Evolutionary conservation across 2,113 vertebrate species (phyloP).

Genomic region (Rallus limicola): DNA sequence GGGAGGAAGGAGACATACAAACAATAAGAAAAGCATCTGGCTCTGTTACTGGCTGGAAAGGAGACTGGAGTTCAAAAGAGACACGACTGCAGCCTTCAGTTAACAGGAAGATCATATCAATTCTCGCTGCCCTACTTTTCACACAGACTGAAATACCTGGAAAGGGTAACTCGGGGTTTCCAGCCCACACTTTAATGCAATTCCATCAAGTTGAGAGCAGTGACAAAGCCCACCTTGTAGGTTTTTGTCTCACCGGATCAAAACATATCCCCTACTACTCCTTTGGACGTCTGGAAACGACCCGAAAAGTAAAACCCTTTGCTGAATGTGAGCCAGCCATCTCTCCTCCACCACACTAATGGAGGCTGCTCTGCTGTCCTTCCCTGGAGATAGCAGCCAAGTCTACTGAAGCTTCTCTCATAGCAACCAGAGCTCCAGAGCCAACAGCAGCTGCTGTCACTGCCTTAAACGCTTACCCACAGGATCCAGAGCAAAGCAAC

Average conservation of each 20-base stretch:
- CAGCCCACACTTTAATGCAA: conserved; percentile 8
- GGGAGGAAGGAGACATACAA: conserved; percentile 70
- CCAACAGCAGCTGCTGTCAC: conserved; percentile 80
- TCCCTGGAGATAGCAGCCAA: conserved; percentile 85
- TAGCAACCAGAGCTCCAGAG: conserved; percentile 84
- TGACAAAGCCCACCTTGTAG: background rate
- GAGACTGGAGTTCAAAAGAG: conserved; percentile 54
- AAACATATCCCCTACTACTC: background rate
- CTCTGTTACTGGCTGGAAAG: conserved; percentile 64
- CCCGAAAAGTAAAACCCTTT: conserved; percentile 42
- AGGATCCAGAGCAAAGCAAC: conserved; percentile 77
- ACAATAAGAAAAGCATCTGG: conserved; percentile 76
- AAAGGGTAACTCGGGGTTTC: conserved; percentile 34
- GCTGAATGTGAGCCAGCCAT: conserved; percentile 62
- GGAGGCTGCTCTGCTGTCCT: conserved; percentile 82
- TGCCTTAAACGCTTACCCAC: conserved; percentile 76
- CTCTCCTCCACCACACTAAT: conserved; percentile 78
- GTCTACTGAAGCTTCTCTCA: conserved; percentile 85
- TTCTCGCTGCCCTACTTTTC: conserved; percentile 48
- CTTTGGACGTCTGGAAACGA: conserved; percentile 22
- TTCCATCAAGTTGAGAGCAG: background rate
- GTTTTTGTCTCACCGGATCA: background rate
- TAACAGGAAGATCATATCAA: conserved; percentile 57
- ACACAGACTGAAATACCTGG: conserved; percentile 20
- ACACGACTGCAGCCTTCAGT: conserved; percentile 26